phyloP scores from a whole-genome alignment of 2,888 invertebrate species.

The Phengaris arion region DNA sequence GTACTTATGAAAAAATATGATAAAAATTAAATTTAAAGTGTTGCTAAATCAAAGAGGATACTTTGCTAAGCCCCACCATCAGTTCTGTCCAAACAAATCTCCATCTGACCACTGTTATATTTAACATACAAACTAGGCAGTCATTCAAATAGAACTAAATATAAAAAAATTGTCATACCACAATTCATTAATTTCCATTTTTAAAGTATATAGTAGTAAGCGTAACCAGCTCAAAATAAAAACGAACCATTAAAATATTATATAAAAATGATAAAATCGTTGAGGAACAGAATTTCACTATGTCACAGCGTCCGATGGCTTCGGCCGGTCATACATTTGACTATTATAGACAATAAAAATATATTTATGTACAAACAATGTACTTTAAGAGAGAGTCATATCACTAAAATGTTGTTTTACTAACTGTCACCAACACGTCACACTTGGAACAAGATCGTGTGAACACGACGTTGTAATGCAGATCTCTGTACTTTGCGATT shows the following conservation, averaged over 20 bases:
- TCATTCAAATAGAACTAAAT: conserved; percentile 74
- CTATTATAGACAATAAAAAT: conserved; percentile 30
- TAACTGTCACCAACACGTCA: neutral
- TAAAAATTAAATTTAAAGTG: neutral
- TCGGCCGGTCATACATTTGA: conserved; percentile 32
- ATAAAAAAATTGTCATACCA: conserved; percentile 58
- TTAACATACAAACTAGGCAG: conserved; percentile 77
- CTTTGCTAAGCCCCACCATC: conserved; percentile 1
- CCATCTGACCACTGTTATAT: conserved; percentile 29
- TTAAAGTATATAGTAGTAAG: conserved; percentile 71
- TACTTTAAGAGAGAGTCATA: conserved; percentile 23
- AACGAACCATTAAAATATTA: conserved; percentile 55
- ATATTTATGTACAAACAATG: conserved; percentile 29
- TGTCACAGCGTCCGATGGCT: conserved; percentile 36
- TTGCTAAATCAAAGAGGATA: neutral
- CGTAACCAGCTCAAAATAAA: conserved; percentile 69
- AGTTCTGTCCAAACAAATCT: conserved; percentile 21
- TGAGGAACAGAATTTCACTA: conserved; percentile 64
- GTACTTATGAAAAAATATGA: neutral
- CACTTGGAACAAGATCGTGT: neutral
- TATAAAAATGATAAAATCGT: conserved; percentile 48
- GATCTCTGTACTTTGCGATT: neutral
- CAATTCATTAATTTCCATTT: conserved; percentile 46
- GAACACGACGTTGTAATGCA: neutral
- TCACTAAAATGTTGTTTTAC: neutral